Base-by-base conservation (phyloP, 2,797 vertebrate species). In the Mastacembelus armatus region DNA sequence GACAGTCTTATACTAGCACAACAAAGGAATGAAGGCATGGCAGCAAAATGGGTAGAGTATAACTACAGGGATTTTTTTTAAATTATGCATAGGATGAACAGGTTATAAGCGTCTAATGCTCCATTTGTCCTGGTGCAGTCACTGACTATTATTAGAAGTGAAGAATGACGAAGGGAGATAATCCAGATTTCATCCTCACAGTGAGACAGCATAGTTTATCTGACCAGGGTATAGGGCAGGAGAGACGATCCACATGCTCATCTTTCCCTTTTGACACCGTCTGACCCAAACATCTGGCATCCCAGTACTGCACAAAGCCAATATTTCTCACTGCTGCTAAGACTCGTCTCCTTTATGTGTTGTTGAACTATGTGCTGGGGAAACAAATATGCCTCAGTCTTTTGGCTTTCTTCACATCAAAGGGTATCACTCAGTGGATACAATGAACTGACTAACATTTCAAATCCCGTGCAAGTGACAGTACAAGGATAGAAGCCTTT, bases 281-380 rank as follows among this genome's bases (percentile, higher is more conserved):
- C 62, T 56, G 78, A 80, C 56, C 60, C 66, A 71, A 78, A 84
- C 78, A 89, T 85, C 89, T 89, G 89, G 76, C 59, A 51, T 24
- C 38, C 62, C 45, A 59, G 59, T 27, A n/a, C 60, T 24, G 55
- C 59, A 70, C 66, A 77, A 61, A 66, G 64, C 58, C 67, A 78
- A 71, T 54, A 63, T 59, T 38, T 67, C 42, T 45, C 59, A 22
- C 10, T 70, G 49, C 30, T 56, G 40, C 63, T 27, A 49, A 65
- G 79, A 47, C 24, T 39, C 44, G 29, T 38, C 49, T 59, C 16
- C 7, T 27, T 60, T 44, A 50, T 61, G 44, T 24, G 35, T 32
- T 19, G 14, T 10, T 62, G 5, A 52, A 56, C 27, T 5, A 12
- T 44, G 16, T 11, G 27, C 10, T 16, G 15, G 19, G 44, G 9